Base-by-base conservation (phyloP, 2,113 vertebrate species). In the Riparia riparia region DNA sequence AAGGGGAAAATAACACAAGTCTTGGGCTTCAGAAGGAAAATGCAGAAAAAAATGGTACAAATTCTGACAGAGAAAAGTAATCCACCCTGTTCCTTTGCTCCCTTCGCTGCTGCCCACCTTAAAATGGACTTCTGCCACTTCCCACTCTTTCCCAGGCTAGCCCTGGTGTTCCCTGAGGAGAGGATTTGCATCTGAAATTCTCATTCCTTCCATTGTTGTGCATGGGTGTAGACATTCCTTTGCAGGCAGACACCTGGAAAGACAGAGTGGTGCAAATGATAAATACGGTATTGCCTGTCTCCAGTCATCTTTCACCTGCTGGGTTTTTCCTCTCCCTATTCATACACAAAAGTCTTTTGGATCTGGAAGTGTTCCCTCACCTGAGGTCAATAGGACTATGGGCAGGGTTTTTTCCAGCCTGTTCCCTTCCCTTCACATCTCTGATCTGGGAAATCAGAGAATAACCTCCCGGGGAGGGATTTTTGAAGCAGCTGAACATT, bases 401-500 rank as follows among this genome's bases (percentile, higher is more conserved):
- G 82, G 10, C 19, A 39, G 42, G 34, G 34, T 31, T 39, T 54
- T 61, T 42, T 10, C 22, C 14, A 47, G 19, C 17, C 17, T 3
- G 1, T 50, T 73, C 14, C 44, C 26, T 44, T 44, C 20, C 17
- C 28, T 42, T n/a, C 17, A 50, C 15, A 19, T 22, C 24, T 24
- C 21, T 66, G 12, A 54, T 34, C 29, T 57, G 54, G 65, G 45
- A 85, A 82, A 41, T 31, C 58, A 32, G 34, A 29, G 44, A 37
- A 13, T 12, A 42, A n/a, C 0, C 0, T 8, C 7, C 6, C 17
- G 18, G n/a, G 64, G 10, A 45, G 41, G 29, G 7, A 56, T 9
- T 17, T 42, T 71, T 45, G 54, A 25, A 50, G 22, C n/a, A 65
- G 45, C 4, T 41, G 53, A 63, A 49, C 9, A 39, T 87, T 90